Base-by-base conservation (phyloP, 1,140 invertebrate genomes). In the Heliconius nattereri region DNA sequence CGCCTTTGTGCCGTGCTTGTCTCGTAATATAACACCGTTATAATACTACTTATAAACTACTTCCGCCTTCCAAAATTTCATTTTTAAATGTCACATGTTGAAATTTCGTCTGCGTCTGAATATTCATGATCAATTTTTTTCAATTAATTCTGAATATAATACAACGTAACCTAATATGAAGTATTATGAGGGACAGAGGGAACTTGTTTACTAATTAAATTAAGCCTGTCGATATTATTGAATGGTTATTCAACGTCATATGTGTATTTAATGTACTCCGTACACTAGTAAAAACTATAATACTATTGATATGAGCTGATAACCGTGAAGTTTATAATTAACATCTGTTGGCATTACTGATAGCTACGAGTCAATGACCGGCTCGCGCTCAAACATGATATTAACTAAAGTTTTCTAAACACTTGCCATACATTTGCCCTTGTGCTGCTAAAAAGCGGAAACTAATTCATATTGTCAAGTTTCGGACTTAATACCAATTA, bases 1-100 rank as follows among this genome's bases (percentile, higher is more conserved):
- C 90, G 91, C 92, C 90, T 93, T 92, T 93, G 89, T 92, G 86
- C 88, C 88, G 91, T 88, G 89, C 88, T 94, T 92, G 88, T 91
- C 91, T 90, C 88, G 89, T 90, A 92, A 91, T 88, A 91, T 92
- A 89, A 91, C 87, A 89, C 90, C 88, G 88, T 92, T 92, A 92
- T 90, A 86, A 90, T 91, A 91, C 87, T 87, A 91, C 90, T 91
- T 87, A 84, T 77, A 84, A 83, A 88, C 86, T 80, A 82, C 85
- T 87, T 86, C 85, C 84, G 81, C 66, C 70, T 84, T 35, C 71
- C 75, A 72, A 72, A 80, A 78, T 73, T 72, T 54, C 40, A 49
- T 79, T 76, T 78, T 73, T 16, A 20, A 72, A 40, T 72, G 35
- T 29, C 13, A 29, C 26, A 66, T 26, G 23, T 66, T n/a, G 5